Base-by-base conservation (phyloP, 2,113 vertebrate species). In the Amphiprion ocellaris region DNA sequence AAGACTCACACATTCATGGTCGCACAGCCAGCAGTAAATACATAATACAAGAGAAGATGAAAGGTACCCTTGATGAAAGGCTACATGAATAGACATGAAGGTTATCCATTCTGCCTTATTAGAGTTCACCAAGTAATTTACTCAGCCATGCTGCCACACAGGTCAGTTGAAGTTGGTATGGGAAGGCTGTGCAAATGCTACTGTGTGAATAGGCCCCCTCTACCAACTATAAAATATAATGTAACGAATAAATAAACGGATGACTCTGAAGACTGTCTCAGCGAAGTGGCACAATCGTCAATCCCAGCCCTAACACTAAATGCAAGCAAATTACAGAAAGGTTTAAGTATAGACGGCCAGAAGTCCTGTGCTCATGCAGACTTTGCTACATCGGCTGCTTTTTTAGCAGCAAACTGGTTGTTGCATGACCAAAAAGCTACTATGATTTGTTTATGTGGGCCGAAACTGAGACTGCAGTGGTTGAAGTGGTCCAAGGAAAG, bases 81-180 rank as follows among this genome's bases (percentile, higher is more conserved):
- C 10, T 65, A 62, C 76, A 70, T 59, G 52, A 86, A 87, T 82
- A 85, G 83, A 87, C 46, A 74, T 77, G 74, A 79, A 84, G 84
- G 85, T 81, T 74, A 88, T 89, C 65, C 74, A 74, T 87, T 85
- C 46, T 56, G 62, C 58, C 82, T 81, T 81, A 87, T 87, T 91
- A 84, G 70, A 79, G 71, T 47, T 71, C 77, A 74, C 74, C 66
- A 64, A 46, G 75, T 82, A 77, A 52, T 84, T 81, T 66, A 65
- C 65, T 68, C 84, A 81, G 67, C 71, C 16, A 58, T 19, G n/a
- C 75, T 58, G 71, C 67, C 74, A 74, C 76, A 85, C 23, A 78
- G 72, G 77, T 86, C 84, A 74, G 2, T 41, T 53, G 81, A 81
- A 85, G 76, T 54, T 16, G 69, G 37, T 81, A 82, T 69, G 77